Evolutionary conservation across 2,888 invertebrate genomes (phyloP).

Genomic region (Scaptomyza parva): DNA sequence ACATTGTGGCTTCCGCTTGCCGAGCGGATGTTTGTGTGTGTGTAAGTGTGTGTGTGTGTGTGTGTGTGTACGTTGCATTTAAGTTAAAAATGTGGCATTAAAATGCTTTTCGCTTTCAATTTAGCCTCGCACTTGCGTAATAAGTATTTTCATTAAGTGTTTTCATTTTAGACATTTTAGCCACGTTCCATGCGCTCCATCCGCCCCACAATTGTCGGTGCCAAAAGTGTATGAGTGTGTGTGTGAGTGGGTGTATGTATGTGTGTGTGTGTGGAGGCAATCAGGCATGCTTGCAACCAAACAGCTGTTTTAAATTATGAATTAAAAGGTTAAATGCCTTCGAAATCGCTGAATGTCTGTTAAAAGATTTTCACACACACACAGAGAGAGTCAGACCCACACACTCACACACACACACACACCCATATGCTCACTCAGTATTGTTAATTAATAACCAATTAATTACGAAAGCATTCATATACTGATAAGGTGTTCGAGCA

Average conservation of each 20-base stretch:
- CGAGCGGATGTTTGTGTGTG: slow-evolving; percentile 40
- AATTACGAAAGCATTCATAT: slow-evolving; percentile 46
- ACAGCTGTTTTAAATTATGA: slow-evolving; percentile 57
- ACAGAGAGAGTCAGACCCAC: slow-evolving; percentile 40
- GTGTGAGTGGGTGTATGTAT: not conserved
- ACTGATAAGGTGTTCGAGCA: slow-evolving; percentile 59
- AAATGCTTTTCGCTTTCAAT: slow-evolving; percentile 81
- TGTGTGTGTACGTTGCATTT: slow-evolving; percentile 49
- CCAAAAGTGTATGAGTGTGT: not conserved
- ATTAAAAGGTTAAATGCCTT: slow-evolving; percentile 51
- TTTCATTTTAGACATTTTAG: slow-evolving; percentile 55
- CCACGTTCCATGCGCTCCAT: slow-evolving; percentile 43
- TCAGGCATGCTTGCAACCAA: not conserved
- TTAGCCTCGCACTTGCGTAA: slow-evolving; percentile 59
- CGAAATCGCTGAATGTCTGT: slow-evolving; percentile 37
- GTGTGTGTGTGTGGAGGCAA: not conserved
- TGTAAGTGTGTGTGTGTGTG: slow-evolving; percentile 32
- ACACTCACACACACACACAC: slow-evolving; percentile 8
- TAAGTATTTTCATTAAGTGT: slow-evolving; percentile 76
- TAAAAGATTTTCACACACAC: slow-evolving; percentile 23
- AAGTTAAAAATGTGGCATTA: slow-evolving; percentile 74
- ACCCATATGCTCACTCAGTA: slow-evolving; percentile 50
- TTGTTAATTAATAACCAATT: slow-evolving; percentile 72
- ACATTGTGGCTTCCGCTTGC: slow-evolving; percentile 71
- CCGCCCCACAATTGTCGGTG: not conserved